phyloP scores from a whole-genome alignment of 2,113 vertebrate species.

The Siphamia tubifer region DNA sequence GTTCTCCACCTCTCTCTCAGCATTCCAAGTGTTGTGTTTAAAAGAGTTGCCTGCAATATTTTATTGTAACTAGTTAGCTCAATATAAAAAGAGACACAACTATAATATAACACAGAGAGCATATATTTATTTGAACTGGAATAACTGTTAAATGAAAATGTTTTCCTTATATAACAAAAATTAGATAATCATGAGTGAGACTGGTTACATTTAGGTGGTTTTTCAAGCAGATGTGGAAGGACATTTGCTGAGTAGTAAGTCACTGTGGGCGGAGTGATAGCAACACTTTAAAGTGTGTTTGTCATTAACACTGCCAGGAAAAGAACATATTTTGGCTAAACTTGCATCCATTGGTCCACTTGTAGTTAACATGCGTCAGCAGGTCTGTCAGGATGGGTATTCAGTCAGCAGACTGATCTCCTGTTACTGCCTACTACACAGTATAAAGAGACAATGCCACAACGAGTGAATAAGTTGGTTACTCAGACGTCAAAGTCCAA shows the following conservation, averaged over 20 bases:
- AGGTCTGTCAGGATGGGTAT: slow-evolving; percentile 18
- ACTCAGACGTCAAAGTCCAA: slow-evolving; percentile 66
- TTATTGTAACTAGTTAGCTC: too few species aligned
- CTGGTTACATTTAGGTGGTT: too few species aligned
- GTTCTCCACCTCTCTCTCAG: too few species aligned
- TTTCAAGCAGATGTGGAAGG: background rate
- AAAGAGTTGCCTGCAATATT: too few species aligned
- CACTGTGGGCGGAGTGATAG: background rate
- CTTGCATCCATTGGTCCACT: background rate
- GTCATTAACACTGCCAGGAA: background rate
- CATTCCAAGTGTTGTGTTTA: too few species aligned
- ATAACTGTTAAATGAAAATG: too few species aligned
- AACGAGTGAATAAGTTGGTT: slow-evolving; percentile 47
- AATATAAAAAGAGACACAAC: too few species aligned
- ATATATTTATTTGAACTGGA: too few species aligned
- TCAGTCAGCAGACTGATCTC: slow-evolving; percentile 45
- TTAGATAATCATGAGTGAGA: too few species aligned
- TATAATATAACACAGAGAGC: too few species aligned
- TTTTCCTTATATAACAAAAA: too few species aligned
- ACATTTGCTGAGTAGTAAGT: background rate
- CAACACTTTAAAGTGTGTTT: background rate
- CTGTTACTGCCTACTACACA: slow-evolving; percentile 22
- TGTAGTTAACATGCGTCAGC: slow-evolving; percentile 47
- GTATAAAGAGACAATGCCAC: slow-evolving; percentile 51
- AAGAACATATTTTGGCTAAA: slow-evolving; percentile 38